Base-by-base conservation (phyloP, 2,888 invertebrate species). In the Ormyrus rosae region DNA sequence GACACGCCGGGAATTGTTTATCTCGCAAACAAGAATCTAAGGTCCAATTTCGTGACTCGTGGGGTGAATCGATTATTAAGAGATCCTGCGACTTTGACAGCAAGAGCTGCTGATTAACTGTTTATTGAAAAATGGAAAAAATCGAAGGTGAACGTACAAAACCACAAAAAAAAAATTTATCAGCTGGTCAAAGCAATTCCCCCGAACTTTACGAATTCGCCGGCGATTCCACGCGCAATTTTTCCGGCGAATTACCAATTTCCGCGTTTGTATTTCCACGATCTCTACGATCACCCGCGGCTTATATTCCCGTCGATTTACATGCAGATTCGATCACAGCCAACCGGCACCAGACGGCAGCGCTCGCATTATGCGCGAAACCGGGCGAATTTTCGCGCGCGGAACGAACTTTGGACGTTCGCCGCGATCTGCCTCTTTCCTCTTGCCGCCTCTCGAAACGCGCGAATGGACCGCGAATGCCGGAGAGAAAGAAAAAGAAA, bases 271-370 rank as follows among this genome's bases (percentile, higher is more conserved):
- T n/a, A 0, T 46, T 6, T 56, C 46, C 58, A 19, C 46, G 48
- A 34, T 34, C 34, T 55, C 10, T n/a, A 10, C 55, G 45, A n/a
- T 34, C 46, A 34, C 65, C 34, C 45, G 10, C 5, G 34, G 84
- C 85, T 85, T 84, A 85, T 86, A 85, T 84, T 83, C 78, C 83
- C 78, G n/a, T 84, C 86, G 85, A 86, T 87, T 87, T 87, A 83
- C 85, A 85, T 86, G 86, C 82, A 86, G 84, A 87, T 86, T 85
- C 83, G 83, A 87, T 86, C 86, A 84, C 86, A 84, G 75, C 83
- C n/a, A 71, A 34, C 34, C 34, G 34, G 34, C 34, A 4, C 34
- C 34, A 34, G 34, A 34, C 80, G 77, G 79, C 78, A 34, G 34
- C 61, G 72, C 9, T 0, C 73, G 19, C 75, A 76, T 76, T 76